Evolutionary conservation across 2,113 vertebrate species (phyloP).

Genomic region (Atherinomorus stipes): DNA sequence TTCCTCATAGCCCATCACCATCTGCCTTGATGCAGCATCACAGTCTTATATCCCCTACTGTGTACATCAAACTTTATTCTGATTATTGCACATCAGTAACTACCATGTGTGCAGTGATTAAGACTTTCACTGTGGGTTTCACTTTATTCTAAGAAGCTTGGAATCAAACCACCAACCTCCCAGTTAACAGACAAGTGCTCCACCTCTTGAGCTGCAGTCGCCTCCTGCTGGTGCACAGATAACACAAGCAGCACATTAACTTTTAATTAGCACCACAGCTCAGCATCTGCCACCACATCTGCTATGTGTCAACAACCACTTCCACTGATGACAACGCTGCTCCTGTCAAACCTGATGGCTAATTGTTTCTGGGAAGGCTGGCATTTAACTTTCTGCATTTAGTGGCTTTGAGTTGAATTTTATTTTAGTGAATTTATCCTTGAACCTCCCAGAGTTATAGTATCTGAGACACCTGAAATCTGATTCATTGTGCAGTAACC

Average conservation of each 20-base stretch:
- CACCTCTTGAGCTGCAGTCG: neutral
- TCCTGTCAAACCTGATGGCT: conserved; percentile 15
- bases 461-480: neutral
- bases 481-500: conserved; percentile 7
- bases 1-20: too few relatives aligned
- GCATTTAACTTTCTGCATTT: conserved; percentile 27
- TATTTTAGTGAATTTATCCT: conserved; percentile 2
- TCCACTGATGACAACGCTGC: conserved; percentile 40
- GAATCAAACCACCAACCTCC: too few relatives aligned
- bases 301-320: conserved; percentile 51
- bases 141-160: too few relatives aligned
- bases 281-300: conserved; percentile 49
- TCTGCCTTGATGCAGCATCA: too few relatives aligned
- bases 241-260: conserved; percentile 56
- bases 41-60: too few relatives aligned
- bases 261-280: conserved; percentile 56
- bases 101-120: too few relatives aligned
- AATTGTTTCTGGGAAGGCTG: conserved; percentile 27
- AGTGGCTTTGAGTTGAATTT: neutral
- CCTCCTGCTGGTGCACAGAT: conserved; percentile 26
- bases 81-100: too few relatives aligned
- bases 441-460: neutral
- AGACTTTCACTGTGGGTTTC: too few relatives aligned
- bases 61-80: too few relatives aligned
- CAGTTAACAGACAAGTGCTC: neutral